Evolutionary conservation across 30 jellyfish, hydroid and myxozoan species (phyloP).

Genomic region (Mastigias papua): DNA sequence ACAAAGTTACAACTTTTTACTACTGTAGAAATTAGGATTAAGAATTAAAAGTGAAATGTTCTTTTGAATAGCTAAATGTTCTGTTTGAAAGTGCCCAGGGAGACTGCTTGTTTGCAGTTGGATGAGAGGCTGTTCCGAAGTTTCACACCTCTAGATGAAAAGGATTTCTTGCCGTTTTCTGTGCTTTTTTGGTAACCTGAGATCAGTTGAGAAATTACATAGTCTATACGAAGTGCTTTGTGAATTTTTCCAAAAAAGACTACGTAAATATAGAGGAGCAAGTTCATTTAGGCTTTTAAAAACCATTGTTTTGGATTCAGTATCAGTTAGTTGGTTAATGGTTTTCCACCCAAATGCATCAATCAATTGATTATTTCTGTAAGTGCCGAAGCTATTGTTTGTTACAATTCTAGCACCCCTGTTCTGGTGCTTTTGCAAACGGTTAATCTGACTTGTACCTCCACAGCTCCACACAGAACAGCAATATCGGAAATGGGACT

Average conservation of each 20-base stretch:
- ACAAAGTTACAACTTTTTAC: too few species aligned
- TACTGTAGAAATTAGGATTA: too few species aligned
- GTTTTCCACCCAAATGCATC: neutral
- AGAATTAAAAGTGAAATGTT: too few species aligned
- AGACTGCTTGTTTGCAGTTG: too few species aligned
- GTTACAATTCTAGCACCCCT: neutral
- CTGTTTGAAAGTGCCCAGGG: too few species aligned
- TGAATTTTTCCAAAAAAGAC: neutral
- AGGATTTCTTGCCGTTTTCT: too few species aligned
- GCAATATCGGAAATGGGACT: neutral
- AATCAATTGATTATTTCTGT: neutral
- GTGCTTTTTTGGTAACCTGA: too few species aligned
- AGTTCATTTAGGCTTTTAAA: neutral
- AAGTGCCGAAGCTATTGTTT: neutral
- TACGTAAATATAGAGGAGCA: neutral
- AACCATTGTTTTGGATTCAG: neutral
- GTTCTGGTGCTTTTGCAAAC: neutral
- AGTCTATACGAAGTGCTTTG: too few species aligned
- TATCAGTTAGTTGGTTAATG: neutral
- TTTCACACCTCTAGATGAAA: too few species aligned
- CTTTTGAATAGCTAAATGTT: too few species aligned
- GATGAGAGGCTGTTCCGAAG: too few species aligned
- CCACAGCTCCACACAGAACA: neutral
- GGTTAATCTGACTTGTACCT: neutral
- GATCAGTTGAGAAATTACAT: too few species aligned